Percentiles rank a stretch among this genome's conserved stretches.
Conservation (phyloP, 2,888 invertebrate genomes). For the Herminia tarsipennalis region DNA sequence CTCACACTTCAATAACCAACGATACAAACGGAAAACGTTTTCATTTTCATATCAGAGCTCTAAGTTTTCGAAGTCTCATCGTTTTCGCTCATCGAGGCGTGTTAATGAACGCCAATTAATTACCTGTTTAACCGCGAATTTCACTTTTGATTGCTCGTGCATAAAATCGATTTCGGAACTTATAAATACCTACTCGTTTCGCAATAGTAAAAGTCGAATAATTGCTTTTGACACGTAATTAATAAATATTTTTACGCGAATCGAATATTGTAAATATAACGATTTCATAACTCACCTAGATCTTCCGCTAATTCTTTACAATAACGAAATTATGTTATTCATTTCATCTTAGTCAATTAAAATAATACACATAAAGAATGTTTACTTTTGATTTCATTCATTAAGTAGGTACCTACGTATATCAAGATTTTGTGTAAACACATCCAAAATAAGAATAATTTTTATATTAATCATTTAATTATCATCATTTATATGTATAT, state of each 20-base stretch:
- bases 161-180: conserved; percentile 57
- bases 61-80: conserved; percentile 23
- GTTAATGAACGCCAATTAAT: conserved; percentile 44
- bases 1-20: too few relatives aligned
- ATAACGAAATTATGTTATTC: too few relatives aligned
- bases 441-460: conserved; percentile 13
- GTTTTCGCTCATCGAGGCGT: conserved; percentile 26
- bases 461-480: conserved; percentile 28
- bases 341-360: too few relatives aligned
- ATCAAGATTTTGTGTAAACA: conserved; percentile 8
- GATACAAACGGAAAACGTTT: neutral
- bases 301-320: neutral
- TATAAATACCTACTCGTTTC: conserved; percentile 47
- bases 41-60: neutral
- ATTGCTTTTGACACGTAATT: conserved; percentile 37
- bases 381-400: too few relatives aligned
- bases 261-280: conserved; percentile 1
- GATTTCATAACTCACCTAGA: neutral
- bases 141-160: conserved; percentile 53
- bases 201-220: conserved; percentile 54
- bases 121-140: conserved; percentile 49
- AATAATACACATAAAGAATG: too few relatives aligned
- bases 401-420: neutral
- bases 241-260: too few relatives aligned
- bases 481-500: conserved; percentile 18